phyloP scores from a whole-genome alignment of 2,797 vertebrate genomes.

The Sebastes melanostomus region DNA sequence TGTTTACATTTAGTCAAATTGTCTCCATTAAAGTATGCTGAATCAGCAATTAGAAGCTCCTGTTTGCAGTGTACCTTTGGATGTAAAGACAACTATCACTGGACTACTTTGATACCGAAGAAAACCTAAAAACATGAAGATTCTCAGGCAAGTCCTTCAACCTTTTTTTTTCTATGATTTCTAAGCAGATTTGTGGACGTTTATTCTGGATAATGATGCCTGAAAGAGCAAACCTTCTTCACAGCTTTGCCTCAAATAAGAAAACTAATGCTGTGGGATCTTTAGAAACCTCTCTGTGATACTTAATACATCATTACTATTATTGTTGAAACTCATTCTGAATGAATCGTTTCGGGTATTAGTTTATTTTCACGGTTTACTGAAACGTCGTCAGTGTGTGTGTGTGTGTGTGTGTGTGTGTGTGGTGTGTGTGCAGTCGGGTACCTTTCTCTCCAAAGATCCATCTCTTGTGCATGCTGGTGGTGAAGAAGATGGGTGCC shows the following conservation, averaged over 20 bases:
- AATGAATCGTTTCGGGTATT: background rate
- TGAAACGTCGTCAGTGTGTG: background rate
- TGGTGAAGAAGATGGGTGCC: constrained; percentile 91
- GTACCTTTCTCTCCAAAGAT: constrained; percentile 95
- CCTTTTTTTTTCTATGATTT: too few species aligned
- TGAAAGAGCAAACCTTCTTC: background rate
- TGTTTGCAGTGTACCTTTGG: too few species aligned
- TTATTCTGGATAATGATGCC: background rate
- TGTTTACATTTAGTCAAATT: too few species aligned
- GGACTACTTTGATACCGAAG: too few species aligned
- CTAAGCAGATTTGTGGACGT: background rate
- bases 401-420: background rate
- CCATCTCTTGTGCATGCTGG: constrained; percentile 92
- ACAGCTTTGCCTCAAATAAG: background rate
- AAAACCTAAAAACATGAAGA: too few species aligned
- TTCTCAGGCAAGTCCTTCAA: too few species aligned
- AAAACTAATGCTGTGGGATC: background rate
- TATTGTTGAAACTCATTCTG: background rate
- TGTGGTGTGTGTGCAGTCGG: background rate
- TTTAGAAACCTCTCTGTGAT: background rate
- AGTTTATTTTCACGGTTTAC: background rate
- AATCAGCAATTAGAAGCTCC: too few species aligned
- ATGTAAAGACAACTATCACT: too few species aligned
- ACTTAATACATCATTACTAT: background rate
- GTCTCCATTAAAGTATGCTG: too few species aligned